Conservation (phyloP, 2,888 invertebrate genomes). For the Andricus quercusramuli region DNA sequence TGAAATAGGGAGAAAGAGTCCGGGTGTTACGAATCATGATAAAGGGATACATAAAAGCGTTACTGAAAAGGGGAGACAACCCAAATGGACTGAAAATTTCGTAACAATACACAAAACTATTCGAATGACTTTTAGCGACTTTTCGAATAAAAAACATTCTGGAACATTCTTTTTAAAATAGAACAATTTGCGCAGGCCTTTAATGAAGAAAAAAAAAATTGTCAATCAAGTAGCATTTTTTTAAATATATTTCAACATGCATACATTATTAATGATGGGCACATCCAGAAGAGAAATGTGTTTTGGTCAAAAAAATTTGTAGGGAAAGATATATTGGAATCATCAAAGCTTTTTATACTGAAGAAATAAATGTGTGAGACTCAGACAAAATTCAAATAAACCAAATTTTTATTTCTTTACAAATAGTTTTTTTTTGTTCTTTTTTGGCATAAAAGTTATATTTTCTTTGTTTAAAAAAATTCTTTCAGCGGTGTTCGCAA, state of each 20-base stretch:
- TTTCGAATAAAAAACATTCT: background rate
- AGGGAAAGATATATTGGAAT: background rate
- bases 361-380: background rate
- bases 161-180: background rate
- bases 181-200: background rate
- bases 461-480: background rate
- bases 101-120: background rate
- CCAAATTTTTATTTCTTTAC: background rate
- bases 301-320: background rate
- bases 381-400: too few relatives aligned
- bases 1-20: conserved; percentile 15
- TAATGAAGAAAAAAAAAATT: too few relatives aligned
- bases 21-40: conserved; percentile 23
- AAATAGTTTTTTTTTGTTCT: background rate
- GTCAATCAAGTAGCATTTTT: too few relatives aligned
- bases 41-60: conserved; percentile 22
- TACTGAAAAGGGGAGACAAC: background rate
- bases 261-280: too few relatives aligned
- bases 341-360: background rate
- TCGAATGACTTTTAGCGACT: background rate
- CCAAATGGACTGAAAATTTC: conserved; percentile 35
- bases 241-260: too few relatives aligned
- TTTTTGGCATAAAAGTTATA: background rate
- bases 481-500: too few relatives aligned
- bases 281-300: background rate